Base-by-base conservation (phyloP, 2,113 vertebrate species). In the Thinocorus orbignyianus region DNA sequence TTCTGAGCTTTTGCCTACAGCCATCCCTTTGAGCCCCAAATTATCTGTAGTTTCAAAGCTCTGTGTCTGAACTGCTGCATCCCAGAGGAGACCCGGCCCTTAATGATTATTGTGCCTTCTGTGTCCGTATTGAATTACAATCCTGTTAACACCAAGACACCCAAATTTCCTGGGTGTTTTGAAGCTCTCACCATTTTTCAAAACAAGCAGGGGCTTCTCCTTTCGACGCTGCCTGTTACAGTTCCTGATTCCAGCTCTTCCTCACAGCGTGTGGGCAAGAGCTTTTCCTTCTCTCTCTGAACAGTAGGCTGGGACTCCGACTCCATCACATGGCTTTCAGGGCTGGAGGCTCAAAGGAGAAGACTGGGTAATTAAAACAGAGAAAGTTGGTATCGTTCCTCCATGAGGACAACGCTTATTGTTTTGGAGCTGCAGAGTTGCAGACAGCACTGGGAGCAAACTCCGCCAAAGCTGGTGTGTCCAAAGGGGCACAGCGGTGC, bases 1-100 rank as follows among this genome's bases (percentile, higher is more conserved):
- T 84, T 84, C 65, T 84, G n/a, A 86, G 70, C 15, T 91, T 81
- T 90, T 80, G 77, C 83, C 83, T 89, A 46, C 37, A 77, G 49
- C 62, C 74, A 72, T 87, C n/a, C 14, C 41, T 84, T 80, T 92
- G 73, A 95, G 77, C 57, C 31, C 84, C 69, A 69, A 82, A 91
- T 48, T 71, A 79, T 93, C 70, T 83, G 18, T 58, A 58, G 30
- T 87, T 94, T 93, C 81, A 92, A 93, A 95, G 52, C 52, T 61
- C 73, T 49, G 28, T 51, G 57, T 61, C 54, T 72, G 83, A 81
- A 81, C 41, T 78, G 80, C 64, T 84, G 33, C 52, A 61, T 49
- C 85, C 37, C 79, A 88, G 81, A 70, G 44, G 61, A 91, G 52
- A 80, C 16, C 8, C 2, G 2, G 26, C 8, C 19, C 52, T 51